A percentile compares a stretch with the other conserved stretches of the same genome.
Evolutionary conservation across 2,113 vertebrate genomes (phyloP).

Genomic region (Corynorhinus townsendii): DNA sequence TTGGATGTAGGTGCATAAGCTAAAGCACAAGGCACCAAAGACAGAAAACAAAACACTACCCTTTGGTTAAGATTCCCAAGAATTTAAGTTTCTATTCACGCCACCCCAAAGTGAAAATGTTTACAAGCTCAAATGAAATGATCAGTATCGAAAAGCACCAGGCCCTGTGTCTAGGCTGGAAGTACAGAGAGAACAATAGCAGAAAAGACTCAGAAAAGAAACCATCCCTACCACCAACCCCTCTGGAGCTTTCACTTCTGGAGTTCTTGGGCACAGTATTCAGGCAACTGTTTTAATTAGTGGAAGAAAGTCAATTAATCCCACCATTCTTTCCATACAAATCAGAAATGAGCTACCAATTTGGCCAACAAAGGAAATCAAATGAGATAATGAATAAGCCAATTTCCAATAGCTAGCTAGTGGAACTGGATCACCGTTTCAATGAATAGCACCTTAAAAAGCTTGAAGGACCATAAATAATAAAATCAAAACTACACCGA

Average conservation of each 20-base stretch:
- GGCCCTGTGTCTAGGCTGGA: no score
- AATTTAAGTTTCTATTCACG: background rate
- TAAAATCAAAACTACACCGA: slow-evolving; percentile 28
- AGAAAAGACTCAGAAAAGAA: background rate
- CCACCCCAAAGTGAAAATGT: background rate
- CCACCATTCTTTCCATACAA: slow-evolving; percentile 58
- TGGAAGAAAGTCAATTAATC: slow-evolving; percentile 59
- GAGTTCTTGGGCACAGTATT: slow-evolving; percentile 15
- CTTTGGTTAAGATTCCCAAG: background rate
- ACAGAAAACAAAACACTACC: background rate
- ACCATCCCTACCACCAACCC: background rate
- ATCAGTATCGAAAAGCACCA: background rate
- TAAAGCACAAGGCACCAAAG: background rate
- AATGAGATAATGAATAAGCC: slow-evolving; percentile 56
- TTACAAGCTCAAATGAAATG: background rate
- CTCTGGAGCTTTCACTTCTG: background rate
- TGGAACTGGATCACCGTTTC: slow-evolving; percentile 32
- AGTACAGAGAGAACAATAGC: background rate
- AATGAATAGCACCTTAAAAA: slow-evolving; percentile 47
- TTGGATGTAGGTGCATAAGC: background rate
- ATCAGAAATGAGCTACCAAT: slow-evolving; percentile 59
- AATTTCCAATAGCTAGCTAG: slow-evolving; percentile 50
- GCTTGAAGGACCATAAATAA: slow-evolving; percentile 12
- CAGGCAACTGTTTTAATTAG: slow-evolving; percentile 49
- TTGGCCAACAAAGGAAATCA: slow-evolving; percentile 57